Base-by-base conservation (phyloP, 1,140 invertebrate genomes). In the Lordiphosa stackelbergi region DNA sequence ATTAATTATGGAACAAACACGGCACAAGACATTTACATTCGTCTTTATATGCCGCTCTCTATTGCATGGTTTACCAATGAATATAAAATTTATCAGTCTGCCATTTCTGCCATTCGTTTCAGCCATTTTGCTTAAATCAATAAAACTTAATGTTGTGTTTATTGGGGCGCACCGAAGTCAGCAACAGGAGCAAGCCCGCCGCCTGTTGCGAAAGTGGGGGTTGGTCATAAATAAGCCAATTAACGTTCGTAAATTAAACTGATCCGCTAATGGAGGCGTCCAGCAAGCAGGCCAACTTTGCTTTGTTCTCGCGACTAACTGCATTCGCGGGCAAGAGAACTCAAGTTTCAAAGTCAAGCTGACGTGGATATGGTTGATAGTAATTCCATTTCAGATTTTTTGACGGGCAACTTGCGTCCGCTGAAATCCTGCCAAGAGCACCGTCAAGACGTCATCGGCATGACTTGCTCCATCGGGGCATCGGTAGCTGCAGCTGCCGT, bases 171-270 rank as follows among this genome's bases (percentile, higher is more conserved):
- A 68, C 68, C 9, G 22, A 12, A 31, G 28, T 31, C 28, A 31
- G 28, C 28, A 31, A 8, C 34, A 52, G 46, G 45, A 53, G 53
- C 52, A 41, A 37, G 19, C 22, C 35, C 24, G 34, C 24, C 28
- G 28, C 28, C 28, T 42, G 42, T 37, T 31, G 19, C 24, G 7
- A 11, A 5, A 37, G 8, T 28, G 22, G 13, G 9, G 47, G 16
- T 34, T 38, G 48, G 31, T 42, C 47, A 77, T 81, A 81, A 84
- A 77, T 81, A 52, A 66, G 55, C 37, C 42, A 69, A 72, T 72
- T 77, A 83, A 83, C 64, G 72, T 22, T 38, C 63, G 43, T 61
- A 63, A 73, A 57, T 66, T 62, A 66, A 53, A 64, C 49, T 57
- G 41, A 35, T 35, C 31, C 43, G 58, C 54, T 43, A 59, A 55